phyloP scores from a whole-genome alignment of 2,113 vertebrate species.

The Muntiacus reevesi region DNA sequence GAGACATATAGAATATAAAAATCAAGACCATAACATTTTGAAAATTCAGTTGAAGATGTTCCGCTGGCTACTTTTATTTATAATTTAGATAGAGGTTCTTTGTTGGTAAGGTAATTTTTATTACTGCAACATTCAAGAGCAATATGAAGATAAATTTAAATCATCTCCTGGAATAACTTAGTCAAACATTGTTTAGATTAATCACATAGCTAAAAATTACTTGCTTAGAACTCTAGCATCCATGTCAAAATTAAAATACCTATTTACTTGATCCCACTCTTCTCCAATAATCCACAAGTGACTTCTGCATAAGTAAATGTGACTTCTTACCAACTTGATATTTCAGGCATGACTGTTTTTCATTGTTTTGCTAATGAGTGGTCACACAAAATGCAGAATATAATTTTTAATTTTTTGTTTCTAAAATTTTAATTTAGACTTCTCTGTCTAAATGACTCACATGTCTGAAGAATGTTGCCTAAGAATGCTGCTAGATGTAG shows the following conservation, averaged over 20 bases:
- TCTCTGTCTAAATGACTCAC: not conserved
- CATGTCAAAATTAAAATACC: not conserved
- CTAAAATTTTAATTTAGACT: not conserved
- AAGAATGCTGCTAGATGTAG: accelerated
- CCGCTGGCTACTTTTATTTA: not conserved
- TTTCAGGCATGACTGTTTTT: not conserved
- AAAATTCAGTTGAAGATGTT: not conserved
- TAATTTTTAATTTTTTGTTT: not conserved
- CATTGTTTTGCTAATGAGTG: not conserved
- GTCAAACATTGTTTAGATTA: not conserved
- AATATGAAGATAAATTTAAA: not conserved
- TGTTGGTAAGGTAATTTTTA: not conserved
- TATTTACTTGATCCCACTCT: not conserved
- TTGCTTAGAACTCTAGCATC: not conserved
- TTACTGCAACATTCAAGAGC: not conserved
- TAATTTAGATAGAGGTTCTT: not conserved
- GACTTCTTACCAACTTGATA: not conserved
- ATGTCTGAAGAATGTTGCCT: not conserved
- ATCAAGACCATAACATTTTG: not conserved
- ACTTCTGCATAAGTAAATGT: not conserved
- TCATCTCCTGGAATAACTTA: not conserved
- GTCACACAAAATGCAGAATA: not conserved
- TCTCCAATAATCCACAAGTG: not conserved
- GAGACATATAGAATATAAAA: not conserved
- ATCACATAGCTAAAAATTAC: not conserved